A percentile compares a stretch with the other conserved stretches of the same genome.
Evolutionary conservation across 1,140 invertebrate species (phyloP).

Genomic region (Rhagoletis pomonella): DNA sequence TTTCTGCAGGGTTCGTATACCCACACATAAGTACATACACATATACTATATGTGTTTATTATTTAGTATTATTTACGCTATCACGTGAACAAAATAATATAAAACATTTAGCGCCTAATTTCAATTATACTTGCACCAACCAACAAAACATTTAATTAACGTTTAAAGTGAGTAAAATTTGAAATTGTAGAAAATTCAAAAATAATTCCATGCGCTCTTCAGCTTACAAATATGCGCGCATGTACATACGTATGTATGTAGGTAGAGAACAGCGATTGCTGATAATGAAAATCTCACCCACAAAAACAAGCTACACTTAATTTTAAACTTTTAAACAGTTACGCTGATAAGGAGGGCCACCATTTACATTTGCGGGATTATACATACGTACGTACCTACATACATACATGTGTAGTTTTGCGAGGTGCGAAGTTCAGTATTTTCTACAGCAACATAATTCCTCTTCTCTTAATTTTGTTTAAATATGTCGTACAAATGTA

Average conservation of each 20-base stretch:
- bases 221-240: no score
- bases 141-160: no score
- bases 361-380: no score
- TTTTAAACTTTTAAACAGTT: neutral
- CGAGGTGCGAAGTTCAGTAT: neutral
- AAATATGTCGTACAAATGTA: neutral
- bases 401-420: neutral
- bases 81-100: slow-evolving; percentile 32
- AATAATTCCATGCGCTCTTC: no score
- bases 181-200: no score
- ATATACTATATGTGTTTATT: no score
- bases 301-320: slow-evolving; percentile 11
- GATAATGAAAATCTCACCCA: slow-evolving; percentile 10
- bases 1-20: no score
- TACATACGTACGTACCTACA: no score
- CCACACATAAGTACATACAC: no score
- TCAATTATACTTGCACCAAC: no score
- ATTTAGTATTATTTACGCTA: neutral
- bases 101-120: neutral
- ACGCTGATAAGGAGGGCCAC: neutral
- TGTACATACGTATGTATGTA: no score
- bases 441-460: neutral
- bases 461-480: neutral
- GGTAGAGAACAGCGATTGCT: neutral
- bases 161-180: no score